Evolutionary conservation across 2,113 vertebrate species (phyloP), one percentile per base, ranked within the genome.

Genomic region (Coreoperca whiteheadi): DNA sequence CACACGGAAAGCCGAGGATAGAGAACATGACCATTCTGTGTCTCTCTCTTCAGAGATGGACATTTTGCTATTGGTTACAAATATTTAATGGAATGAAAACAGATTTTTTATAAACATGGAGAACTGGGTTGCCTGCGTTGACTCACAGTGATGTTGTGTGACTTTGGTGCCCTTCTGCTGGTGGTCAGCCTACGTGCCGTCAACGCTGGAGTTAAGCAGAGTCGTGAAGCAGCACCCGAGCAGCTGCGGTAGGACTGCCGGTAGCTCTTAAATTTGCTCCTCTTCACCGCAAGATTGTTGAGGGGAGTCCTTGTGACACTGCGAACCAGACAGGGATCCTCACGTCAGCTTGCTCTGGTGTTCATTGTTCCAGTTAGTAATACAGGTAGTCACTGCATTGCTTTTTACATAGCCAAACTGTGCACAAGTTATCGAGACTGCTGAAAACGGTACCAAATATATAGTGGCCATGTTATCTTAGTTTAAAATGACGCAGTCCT

Each of bases 211-310:
- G 91, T 91, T 3, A 82, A 69, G 53, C 72, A 21, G 1, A 89
- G 84, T 5, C 83, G 87, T 1, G 92, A 93, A 2, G 80, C 46
- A 0, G 79, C 83, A 0, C 87, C 78, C 0, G 91, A 8, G 77
- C 79, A 81, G 88, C 89, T 93, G 50, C 88, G 90, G 66, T 87
- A 87, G 0, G 92, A 94, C 80, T 48, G 87, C 4, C 81, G 67
- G 79, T 87, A 91, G 69, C 86, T 93, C 66, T 82, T 82, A 8
- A 28, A 87, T 83, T 83, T 91, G 53, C 88, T 91, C 56, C 75
- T 83, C 65, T 91, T 56, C 14, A 66, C 78, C 0, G 37, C n/a
- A 25, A 37, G 41, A 14, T 77, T 74, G 30, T 51, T 61, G 25
- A 50, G 51, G 12, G 92, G 91, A 50, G 89, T 92, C 74, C 46